Evolutionary conservation across 35 echinoderm and acorn worm species (phyloP), one percentile per base, ranked within the genome.

Genomic region (Lytechinus pictus): DNA sequence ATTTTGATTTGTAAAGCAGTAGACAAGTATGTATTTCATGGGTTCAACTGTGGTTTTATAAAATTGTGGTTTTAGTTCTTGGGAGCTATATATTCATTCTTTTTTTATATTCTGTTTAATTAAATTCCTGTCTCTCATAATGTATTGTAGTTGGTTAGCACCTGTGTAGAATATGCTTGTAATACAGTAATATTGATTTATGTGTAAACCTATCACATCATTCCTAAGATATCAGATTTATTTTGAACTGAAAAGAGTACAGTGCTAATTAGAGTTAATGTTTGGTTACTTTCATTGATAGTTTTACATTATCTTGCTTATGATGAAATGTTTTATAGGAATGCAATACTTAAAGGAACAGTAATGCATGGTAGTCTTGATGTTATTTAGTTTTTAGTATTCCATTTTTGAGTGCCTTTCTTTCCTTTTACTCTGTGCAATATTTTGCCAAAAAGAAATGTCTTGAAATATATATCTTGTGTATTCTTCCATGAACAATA

Each of bases 371-470:
- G 27, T 90, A 54, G 52, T 54, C 28, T 90, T 4, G 28, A 54
- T 29, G 14, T 79, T 24, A 79, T 79, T 79, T 5, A 6, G 66
- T 79, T 79, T 79, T 24, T 79, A 79, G 66, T 14, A 79, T 79
- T 79, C 66, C 12, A n/a, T 79, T 6, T 79, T 24, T 79, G 88
- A 90, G 88, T 90, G 88, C 88, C 88, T 90, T 90, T 90, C 52
- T 90, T 90, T 90, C 28, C 88, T 90, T 52, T 90, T n/a, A 44
- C 52, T 90, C 16, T 5, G 88, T 90, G 88, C 88, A 90, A 90
- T 90, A 90, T 14, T 90, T 90, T 90, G 88, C 88, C 88, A 90
- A 90, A 79, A 79, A 79, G 33, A 44, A 14, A n/a, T 79, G 66
- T 79, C n/a, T 79, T 79, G 66, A 79, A 79, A 90, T 90, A 52